Percentiles rank a stretch among this genome's conserved stretches.
These are phyloP conservation scores for Drosophila rellima DNA, from an alignment of 2,888 invertebrate genomes.

Conservation along the genomic window DNA sequence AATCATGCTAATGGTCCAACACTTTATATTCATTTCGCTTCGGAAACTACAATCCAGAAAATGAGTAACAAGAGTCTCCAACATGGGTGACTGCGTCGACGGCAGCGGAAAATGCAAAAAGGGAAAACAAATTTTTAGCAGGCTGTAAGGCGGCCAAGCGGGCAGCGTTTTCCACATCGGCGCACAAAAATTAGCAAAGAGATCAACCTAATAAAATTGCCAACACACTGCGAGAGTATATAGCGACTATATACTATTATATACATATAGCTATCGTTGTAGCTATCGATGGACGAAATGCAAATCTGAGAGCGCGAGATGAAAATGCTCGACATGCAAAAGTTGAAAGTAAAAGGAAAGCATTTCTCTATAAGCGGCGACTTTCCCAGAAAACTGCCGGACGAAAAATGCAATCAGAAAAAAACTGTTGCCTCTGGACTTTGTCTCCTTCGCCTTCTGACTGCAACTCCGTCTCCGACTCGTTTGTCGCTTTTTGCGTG, in stretches of 20 bases:
- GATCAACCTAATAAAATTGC: constrained; percentile 70
- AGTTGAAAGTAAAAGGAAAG: constrained; percentile 84
- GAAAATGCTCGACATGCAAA: constrained; percentile 60
- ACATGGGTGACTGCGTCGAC: constrained; percentile 70
- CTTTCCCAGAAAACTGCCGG: constrained; percentile 70
- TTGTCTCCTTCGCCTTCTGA: constrained; percentile 26
- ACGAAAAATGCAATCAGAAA: constrained; percentile 58
- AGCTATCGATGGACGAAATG: constrained; percentile 35
- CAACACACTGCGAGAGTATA: constrained; percentile 11
- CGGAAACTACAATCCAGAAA: constrained; percentile 69
- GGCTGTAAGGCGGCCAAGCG: constrained; percentile 64
- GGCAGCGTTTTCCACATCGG: constrained; percentile 76
- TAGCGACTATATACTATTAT: constrained; percentile 20
- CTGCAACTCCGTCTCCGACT: background rate
- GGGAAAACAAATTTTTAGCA: constrained; percentile 67
- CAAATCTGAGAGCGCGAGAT: constrained; percentile 48
- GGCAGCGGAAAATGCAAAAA: constrained; percentile 51
- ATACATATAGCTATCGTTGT: constrained; percentile 24
- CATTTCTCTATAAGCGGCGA: constrained; percentile 48
- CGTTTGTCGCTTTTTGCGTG: constrained; percentile 47
- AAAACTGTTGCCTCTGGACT: constrained; percentile 53
- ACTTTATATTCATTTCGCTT: constrained; percentile 52
- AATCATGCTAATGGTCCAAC: constrained; percentile 77
- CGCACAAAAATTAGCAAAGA: constrained; percentile 78
- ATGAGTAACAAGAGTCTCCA: constrained; percentile 52